Evolutionary conservation across 2,113 vertebrate species (phyloP), one percentile per base, ranked within the genome.

Genomic region (Melospiza georgiana): DNA sequence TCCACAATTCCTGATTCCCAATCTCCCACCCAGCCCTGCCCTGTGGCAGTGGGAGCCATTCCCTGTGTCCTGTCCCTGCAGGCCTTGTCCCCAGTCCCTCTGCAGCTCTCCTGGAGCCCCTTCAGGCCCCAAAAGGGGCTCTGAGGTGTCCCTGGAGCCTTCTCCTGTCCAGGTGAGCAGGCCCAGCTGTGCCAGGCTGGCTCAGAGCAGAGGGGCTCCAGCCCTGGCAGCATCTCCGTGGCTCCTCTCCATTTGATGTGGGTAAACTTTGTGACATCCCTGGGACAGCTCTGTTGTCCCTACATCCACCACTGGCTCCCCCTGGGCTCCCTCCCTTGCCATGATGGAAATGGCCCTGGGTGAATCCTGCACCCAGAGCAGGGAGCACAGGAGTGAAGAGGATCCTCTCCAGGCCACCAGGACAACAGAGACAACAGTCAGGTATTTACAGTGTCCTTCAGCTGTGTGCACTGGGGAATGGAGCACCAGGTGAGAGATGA

Each of bases 201-300:
- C 37, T 8, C 46, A 77, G 33, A 52, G 63, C 63, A 77, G 55
- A 77, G 73, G 39, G 55, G 39, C 39, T 69, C 22, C 73, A 77
- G 73, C 18, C 63, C 63, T 59, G 5, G 46, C 0, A 46, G 39
- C 2, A 77, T 0, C 39, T 87, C 28, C 0, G 0, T 19, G 84
- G 23, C 24, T 39, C 35, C 58, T 61, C 24, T 37, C 24, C 7
- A 37, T 24, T 12, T 65, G 65, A 95, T 15, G 51, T n/a, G 44
- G 71, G 33, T 57, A 63, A 88, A 72, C 8, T 18, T 75, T 55
- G 21, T 58, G 75, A 41, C 55, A 44, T 30, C 44, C 24, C 67
- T 39, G 35, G 51, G 44, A 80, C 67, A 84, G 63, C 49, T 73
- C 44, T 43, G 2, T 5, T 3, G 0, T 43, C 67, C 2, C 0